Evolutionary conservation across 2,113 vertebrate genomes (phyloP).

Genomic region (Lampris incognitus): DNA sequence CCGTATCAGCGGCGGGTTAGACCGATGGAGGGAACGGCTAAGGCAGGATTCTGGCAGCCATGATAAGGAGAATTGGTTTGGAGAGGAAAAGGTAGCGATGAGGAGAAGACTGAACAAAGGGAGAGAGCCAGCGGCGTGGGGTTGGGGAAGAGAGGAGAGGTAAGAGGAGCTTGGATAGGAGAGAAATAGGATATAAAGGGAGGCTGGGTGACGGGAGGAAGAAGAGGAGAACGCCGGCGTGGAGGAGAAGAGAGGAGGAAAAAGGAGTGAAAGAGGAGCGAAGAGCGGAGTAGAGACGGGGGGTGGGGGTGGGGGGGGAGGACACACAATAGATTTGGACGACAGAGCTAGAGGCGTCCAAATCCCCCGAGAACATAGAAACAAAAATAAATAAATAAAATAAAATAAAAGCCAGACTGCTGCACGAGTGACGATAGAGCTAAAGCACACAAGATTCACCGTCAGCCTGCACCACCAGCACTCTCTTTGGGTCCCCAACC

Average conservation of each 20-base stretch:
- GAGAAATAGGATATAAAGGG: neutral
- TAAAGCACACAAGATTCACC: slow-evolving; percentile 55
- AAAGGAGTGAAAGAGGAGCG: too few species aligned
- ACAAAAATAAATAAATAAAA: slow-evolving; percentile 23
- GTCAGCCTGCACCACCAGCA: slow-evolving; percentile 40
- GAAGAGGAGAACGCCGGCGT: slow-evolving; percentile 12
- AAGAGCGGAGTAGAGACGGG: neutral
- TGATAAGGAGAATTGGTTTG: slow-evolving; percentile 11
- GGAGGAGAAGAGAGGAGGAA: slow-evolving; percentile 24
- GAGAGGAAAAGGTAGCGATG: neutral
- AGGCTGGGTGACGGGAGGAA: neutral
- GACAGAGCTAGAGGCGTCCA: slow-evolving; percentile 53
- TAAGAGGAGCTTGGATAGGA: slow-evolving; percentile 10
- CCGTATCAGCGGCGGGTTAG: slow-evolving; percentile 4
- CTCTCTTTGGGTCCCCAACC: slow-evolving; percentile 37
- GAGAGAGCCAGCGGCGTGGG: slow-evolving; percentile 11
- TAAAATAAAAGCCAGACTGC: slow-evolving; percentile 33
- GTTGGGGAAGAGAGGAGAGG: slow-evolving; percentile 31
- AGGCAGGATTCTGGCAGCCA: slow-evolving; percentile 15
- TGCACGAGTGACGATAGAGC: slow-evolving; percentile 70
- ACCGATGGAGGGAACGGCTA: slow-evolving; percentile 9
- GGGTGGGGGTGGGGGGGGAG: slow-evolving; percentile 26
- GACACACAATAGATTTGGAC: slow-evolving; percentile 63
- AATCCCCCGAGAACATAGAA: slow-evolving; percentile 63
- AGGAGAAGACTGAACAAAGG: neutral